These are phyloP conservation scores for Parapsyche elsis DNA, from an alignment of 1,140 invertebrate species.

Conservation along the genomic window DNA sequence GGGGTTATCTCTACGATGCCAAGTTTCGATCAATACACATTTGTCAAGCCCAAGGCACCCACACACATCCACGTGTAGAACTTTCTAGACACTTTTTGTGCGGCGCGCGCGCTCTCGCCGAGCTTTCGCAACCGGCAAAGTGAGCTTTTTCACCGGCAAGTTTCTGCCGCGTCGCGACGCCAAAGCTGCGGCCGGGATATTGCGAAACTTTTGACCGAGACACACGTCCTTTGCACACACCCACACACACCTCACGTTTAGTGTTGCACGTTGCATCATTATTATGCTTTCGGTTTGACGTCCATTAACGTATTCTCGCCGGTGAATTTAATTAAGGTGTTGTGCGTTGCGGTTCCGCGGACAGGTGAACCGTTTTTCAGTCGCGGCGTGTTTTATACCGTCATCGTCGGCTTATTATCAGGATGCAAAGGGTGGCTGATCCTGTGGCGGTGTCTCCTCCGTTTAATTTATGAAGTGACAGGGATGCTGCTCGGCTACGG, in stretches of 20 bases:
- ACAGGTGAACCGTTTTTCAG: conserved; percentile 11
- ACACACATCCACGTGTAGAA: conserved; percentile 60
- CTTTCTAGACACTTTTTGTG: conserved; percentile 70
- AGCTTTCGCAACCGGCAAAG: neutral
- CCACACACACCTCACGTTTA: too few species aligned
- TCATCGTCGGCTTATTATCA: neutral
- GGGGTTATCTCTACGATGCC: conserved; percentile 20
- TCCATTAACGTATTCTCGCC: neutral
- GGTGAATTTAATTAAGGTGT: conserved; percentile 7
- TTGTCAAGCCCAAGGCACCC: conserved; percentile 57
- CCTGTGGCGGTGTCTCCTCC: neutral
- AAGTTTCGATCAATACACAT: conserved; percentile 59
- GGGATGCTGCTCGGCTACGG: conserved; percentile 12
- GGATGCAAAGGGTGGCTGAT: conserved; percentile 16
- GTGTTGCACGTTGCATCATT: neutral
- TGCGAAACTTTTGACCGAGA: conserved; percentile 10
- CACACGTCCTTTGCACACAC: too few species aligned
- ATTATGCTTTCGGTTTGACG: neutral
- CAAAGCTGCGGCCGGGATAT: conserved; percentile 7
- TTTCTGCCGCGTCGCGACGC: neutral
- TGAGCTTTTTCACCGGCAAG: conserved; percentile 11
- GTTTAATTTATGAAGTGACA: conserved; percentile 50
- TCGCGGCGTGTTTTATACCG: too few species aligned
- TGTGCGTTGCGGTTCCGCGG: neutral
- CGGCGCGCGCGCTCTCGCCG: neutral